Conservation (phyloP, 2,888 invertebrate genomes). For the Peribatodes rhomboidaria region DNA sequence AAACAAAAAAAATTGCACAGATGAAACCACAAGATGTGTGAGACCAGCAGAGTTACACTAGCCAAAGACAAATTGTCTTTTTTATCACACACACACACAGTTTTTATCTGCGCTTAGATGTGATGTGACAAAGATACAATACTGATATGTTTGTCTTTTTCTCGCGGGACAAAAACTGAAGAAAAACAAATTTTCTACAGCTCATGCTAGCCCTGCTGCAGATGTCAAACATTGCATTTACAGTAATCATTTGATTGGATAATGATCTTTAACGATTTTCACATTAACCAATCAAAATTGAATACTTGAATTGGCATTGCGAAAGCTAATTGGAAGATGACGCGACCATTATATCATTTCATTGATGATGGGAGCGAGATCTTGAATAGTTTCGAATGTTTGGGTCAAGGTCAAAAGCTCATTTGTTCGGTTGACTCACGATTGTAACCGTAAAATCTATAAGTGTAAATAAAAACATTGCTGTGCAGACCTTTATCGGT, state of each 20-base stretch:
- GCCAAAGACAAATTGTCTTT: no score
- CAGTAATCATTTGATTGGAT: slow-evolving; percentile 38
- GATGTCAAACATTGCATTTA: slow-evolving; percentile 25
- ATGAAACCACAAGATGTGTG: background rate
- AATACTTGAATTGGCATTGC: slow-evolving; percentile 23
- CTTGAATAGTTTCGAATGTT: slow-evolving; percentile 4
- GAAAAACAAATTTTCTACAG: no score
- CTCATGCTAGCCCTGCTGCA: no score
- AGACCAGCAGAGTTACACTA: no score
- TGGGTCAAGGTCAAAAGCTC: slow-evolving; percentile 21
- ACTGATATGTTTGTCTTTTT: no score
- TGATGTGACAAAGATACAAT: no score
- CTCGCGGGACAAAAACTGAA: no score
- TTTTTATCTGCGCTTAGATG: no score
- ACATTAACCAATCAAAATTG: slow-evolving; percentile 31
- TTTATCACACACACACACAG: no score
- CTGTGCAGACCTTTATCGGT: background rate
- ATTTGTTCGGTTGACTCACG: slow-evolving; percentile 3
- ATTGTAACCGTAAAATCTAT: slow-evolving; percentile 7
- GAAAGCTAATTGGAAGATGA: slow-evolving; percentile 25
- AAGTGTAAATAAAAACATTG: slow-evolving; percentile 9
- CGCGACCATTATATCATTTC: slow-evolving; percentile 26
- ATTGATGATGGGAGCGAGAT: slow-evolving; percentile 15
- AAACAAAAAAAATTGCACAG: background rate
- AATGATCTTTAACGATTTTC: slow-evolving; percentile 32